These are phyloP conservation scores for Andrena chrysosceles DNA, from an alignment of 2,888 invertebrate species.

Conservation along the genomic window DNA sequence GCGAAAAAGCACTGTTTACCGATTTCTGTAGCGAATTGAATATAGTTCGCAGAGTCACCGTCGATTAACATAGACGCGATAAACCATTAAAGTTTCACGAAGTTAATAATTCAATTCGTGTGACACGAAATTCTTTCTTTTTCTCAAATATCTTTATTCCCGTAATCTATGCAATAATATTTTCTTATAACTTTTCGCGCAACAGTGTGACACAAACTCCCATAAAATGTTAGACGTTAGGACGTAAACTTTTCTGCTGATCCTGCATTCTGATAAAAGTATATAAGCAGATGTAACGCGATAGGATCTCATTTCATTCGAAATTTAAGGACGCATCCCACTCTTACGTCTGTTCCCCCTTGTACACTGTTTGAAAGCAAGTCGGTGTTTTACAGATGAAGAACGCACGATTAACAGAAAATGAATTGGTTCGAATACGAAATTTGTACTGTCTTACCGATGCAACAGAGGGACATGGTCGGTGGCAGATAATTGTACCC, in stretches of 20 bases:
- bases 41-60: no score
- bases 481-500: conserved; percentile 51
- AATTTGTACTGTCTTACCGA: conserved; percentile 66
- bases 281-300: conserved; percentile 8
- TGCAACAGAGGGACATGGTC: conserved; percentile 48
- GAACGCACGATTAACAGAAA: background rate
- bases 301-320: background rate
- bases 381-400: background rate
- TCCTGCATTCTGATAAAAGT: background rate
- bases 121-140: no score
- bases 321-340: background rate
- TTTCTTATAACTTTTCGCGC: no score
- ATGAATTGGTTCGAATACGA: background rate
- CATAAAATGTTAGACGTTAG: no score
- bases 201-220: no score
- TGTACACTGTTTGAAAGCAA: background rate
- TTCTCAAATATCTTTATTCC: no score
- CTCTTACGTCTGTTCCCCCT: background rate
- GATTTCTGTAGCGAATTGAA: no score
- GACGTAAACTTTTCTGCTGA: conserved; percentile 9
- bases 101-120: no score
- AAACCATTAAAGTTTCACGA: no score
- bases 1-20: no score
- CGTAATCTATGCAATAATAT: no score
- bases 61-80: no score